A percentile compares a stretch with the other conserved stretches of the same genome.
Conservation (phyloP, 2,113 vertebrate species). For the Platysteira castanea region DNA sequence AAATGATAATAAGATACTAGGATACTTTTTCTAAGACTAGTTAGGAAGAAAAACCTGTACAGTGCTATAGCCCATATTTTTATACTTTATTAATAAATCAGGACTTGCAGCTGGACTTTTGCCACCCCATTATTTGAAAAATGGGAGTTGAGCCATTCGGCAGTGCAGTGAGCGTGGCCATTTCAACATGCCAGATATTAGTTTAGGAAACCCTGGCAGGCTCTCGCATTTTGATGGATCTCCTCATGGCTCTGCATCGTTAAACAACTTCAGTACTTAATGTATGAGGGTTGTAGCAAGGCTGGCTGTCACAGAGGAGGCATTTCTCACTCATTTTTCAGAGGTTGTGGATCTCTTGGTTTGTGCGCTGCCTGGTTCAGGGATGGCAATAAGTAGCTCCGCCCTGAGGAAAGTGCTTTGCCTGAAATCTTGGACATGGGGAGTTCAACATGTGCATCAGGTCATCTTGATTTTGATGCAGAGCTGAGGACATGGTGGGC, state of each 20-base stretch:
- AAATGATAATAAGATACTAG: not conserved
- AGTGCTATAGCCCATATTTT: not conserved
- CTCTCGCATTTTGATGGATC: not conserved
- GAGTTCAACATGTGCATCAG: not conserved
- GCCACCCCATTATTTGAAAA: not conserved
- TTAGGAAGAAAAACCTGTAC: not conserved
- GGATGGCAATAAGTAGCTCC: not conserved
- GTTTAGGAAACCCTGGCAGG: not conserved
- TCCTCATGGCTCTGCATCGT: not conserved
- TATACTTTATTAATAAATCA: not conserved
- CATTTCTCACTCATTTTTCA: not conserved
- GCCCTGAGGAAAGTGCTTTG: not conserved
- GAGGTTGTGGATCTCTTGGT: not conserved
- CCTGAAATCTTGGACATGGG: fast-evolving
- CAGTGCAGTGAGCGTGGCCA: fast-evolving
- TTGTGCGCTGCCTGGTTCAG: not conserved
- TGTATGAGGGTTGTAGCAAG: not conserved
- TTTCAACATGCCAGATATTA: not conserved
- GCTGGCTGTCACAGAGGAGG: not conserved
- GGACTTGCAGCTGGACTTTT: not conserved
- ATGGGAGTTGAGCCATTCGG: not conserved
- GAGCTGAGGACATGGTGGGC: not conserved
- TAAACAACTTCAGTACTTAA: not conserved
- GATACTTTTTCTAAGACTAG: not conserved
- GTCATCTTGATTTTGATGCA: not conserved